Evolutionary conservation across 2,113 vertebrate genomes (phyloP).

Genomic region (Paracanthobrama guichenoti): DNA sequence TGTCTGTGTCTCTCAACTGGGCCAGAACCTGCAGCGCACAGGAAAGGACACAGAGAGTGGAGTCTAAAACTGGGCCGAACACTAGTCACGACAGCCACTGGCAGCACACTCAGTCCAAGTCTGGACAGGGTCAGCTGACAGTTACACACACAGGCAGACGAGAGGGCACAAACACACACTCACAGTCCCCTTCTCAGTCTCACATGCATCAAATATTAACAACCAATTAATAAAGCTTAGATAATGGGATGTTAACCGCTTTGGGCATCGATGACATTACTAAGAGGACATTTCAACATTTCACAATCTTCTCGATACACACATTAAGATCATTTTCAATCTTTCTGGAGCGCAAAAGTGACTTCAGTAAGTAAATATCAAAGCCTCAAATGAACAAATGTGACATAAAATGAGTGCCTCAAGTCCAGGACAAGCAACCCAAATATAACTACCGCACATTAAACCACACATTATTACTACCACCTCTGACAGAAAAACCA

Average conservation of each 20-base stretch:
- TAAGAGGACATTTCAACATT: background rate
- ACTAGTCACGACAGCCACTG: conserved; percentile 59
- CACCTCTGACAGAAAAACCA: background rate
- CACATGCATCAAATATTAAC: conserved; percentile 10
- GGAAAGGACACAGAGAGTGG: conserved; percentile 57
- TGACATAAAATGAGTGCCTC: background rate
- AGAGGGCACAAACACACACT: conserved; percentile 6
- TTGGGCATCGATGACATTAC: background rate
- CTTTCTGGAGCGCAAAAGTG: background rate
- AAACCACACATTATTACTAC: background rate
- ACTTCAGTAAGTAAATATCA: background rate
- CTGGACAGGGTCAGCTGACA: conserved; percentile 56
- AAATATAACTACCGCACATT: background rate
- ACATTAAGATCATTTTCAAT: background rate
- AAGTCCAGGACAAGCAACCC: background rate
- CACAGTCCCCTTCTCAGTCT: conserved; percentile 23
- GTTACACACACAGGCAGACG: conserved; percentile 18
- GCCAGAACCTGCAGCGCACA: conserved; percentile 56
- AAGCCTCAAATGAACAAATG: background rate
- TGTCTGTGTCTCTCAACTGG: conserved; percentile 54
- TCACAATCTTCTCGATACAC: background rate
- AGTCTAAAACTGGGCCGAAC: conserved; percentile 56
- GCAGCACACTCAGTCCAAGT: conserved; percentile 57
- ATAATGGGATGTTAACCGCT: conserved; percentile 14
- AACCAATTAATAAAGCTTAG: conserved; percentile 12